Conservation (phyloP, 2,888 invertebrate genomes). For the Thymelicus sylvestris region DNA sequence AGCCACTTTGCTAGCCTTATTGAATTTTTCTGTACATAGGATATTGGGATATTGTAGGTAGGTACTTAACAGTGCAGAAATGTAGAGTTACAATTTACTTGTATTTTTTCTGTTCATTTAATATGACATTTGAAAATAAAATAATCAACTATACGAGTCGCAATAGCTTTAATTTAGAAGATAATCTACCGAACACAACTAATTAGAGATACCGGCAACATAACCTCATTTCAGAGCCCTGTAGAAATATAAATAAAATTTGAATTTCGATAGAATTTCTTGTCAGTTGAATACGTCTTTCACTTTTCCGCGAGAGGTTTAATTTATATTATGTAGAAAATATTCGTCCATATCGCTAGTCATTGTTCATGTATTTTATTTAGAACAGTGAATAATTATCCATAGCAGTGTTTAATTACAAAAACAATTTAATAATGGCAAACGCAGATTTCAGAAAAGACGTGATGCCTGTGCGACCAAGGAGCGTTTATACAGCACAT, state of each 20-base stretch:
- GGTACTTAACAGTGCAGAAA: no score
- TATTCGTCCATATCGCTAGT: slow-evolving; percentile 70
- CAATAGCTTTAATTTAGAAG: no score
- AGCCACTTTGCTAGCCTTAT: no score
- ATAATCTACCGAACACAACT: no score
- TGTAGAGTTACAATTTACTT: no score
- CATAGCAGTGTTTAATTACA: slow-evolving; percentile 20
- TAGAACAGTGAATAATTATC: slow-evolving; percentile 65
- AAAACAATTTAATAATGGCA: slow-evolving; percentile 71
- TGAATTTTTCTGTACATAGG: no score
- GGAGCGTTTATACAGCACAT: slow-evolving; percentile 88
- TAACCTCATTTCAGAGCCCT: slow-evolving; percentile 29
- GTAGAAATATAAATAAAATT: slow-evolving; percentile 47
- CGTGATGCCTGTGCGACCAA: slow-evolving; percentile 83
- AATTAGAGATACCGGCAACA: slow-evolving; percentile 27
- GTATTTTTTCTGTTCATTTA: no score
- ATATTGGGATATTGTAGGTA: no score
- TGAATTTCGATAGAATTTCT: slow-evolving; percentile 62
- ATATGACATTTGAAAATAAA: no score
- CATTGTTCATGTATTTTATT: slow-evolving; percentile 76
- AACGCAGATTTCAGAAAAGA: slow-evolving; percentile 80
- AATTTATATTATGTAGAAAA: slow-evolving; percentile 74
- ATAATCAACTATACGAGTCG: no score
- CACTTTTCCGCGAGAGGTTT: slow-evolving; percentile 59
- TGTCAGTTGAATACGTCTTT: slow-evolving; percentile 65